Conservation (phyloP, 1,140 invertebrate species). For the Drosophila ercepeae region DNA sequence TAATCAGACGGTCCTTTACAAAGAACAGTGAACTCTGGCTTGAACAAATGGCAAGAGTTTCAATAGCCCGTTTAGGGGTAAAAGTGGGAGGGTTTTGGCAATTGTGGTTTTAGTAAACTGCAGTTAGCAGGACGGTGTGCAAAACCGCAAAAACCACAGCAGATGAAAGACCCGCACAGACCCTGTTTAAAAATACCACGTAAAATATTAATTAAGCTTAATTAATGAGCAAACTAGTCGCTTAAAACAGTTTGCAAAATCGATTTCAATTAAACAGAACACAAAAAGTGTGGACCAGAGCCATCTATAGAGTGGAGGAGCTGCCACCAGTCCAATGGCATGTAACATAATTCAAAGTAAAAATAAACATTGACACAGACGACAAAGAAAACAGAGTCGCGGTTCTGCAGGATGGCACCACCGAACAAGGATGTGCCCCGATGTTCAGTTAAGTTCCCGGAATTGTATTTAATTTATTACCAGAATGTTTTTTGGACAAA, state of each 20-base stretch:
- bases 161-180: background rate
- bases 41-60: background rate
- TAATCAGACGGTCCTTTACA: constrained; percentile 18
- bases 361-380: constrained; percentile 74
- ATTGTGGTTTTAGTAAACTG: constrained; percentile 25
- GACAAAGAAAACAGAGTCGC: constrained; percentile 9
- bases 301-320: constrained; percentile 6
- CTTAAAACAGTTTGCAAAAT: constrained; percentile 23
- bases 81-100: background rate
- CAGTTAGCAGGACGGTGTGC: constrained; percentile 1
- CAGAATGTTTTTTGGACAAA: constrained; percentile 58
- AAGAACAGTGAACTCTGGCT: background rate
- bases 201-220: constrained; percentile 48
- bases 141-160: constrained; percentile 14
- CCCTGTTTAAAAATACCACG: background rate
- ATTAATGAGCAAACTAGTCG: constrained; percentile 25
- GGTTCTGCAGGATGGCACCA: background rate
- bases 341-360: constrained; percentile 78
- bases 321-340: constrained; percentile 19
- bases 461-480: constrained; percentile 79
- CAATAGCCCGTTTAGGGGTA: constrained; percentile 2
- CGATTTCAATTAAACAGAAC: constrained; percentile 40
- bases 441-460: constrained; percentile 47
- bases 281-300: background rate
- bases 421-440: background rate